Base-by-base conservation (phyloP, 2,888 invertebrate genomes). In the Philaethria dido region DNA sequence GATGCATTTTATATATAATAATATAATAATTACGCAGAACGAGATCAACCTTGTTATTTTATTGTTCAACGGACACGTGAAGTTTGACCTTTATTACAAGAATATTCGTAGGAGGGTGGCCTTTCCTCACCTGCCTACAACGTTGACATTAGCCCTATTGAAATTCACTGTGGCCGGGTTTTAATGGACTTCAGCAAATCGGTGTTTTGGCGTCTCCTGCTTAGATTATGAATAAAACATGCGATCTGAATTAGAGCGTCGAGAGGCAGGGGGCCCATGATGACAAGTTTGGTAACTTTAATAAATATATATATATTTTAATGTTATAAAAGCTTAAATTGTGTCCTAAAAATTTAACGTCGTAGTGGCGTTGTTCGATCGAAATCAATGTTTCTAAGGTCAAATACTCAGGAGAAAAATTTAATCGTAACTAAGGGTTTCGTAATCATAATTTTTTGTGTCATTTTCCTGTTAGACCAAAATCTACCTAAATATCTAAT, bases 161-260 rank as follows among this genome's bases (percentile, higher is more conserved):
- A 81, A 83, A 86, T 83, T 84, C 83, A 81, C 81, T 81, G 78
- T 77, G 73, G 75, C 77, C 75, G 76, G 72, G 79, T 81, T 84
- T 82, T 83, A 87, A 86, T 85, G 85, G 84, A 84, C 81, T 84
- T 77, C 75, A 71, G 79, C 78, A 84, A 88, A 85, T 85, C 84
- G 83, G 75, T 87, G 86, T 88, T 87, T 86, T 79, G 82, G 82
- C 83, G 83, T 77, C 83, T 84, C 79, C 80, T 81, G 80, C 81
- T 80, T 77, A 74, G 79, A 80, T 83, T 80, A 87, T 88, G 87
- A 89, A 89, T 89, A 87, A 88, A 87, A 89, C 88, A 89, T 89
- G 74, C 62, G 33, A 39, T 18, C 29, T 16, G 42, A 57, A 59
- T 72, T 69, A 64, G 73, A 71, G 68, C 72, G 66, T 68, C 70